These are phyloP conservation scores for Paracentrotus lividus DNA, from an alignment of 53 echinoderm and acorn worm species.

Conservation along the genomic window DNA sequence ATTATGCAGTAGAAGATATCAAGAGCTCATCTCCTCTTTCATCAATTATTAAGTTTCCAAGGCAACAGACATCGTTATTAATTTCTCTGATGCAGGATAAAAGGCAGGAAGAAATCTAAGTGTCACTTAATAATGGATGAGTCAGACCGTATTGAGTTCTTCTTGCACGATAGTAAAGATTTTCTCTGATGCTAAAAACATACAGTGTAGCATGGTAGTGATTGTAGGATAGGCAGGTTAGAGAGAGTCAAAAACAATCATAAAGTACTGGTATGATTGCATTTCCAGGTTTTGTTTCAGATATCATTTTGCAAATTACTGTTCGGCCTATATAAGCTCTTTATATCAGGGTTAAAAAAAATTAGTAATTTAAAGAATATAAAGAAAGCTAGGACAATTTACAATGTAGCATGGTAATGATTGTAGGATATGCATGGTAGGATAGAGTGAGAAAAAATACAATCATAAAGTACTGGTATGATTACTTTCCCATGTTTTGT, in stretches of 20 bases:
- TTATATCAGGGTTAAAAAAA: too few species aligned
- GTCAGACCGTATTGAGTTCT: slow-evolving; percentile 3
- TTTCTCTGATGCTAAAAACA: neutral
- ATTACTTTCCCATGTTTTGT: too few species aligned
- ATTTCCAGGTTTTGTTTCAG: too few species aligned
- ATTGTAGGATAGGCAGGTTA: neutral
- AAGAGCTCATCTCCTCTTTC: neutral
- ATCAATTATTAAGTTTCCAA: slow-evolving; percentile 27
- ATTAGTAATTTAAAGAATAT: too few species aligned
- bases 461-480: too few species aligned
- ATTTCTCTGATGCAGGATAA: neutral
- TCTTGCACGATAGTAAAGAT: neutral
- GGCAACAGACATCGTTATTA: neutral
- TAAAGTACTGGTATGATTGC: too few species aligned
- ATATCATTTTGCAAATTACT: too few species aligned
- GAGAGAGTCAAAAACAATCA: neutral
- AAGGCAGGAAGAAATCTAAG: neutral
- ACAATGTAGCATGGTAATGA: too few species aligned
- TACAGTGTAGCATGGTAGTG: neutral
- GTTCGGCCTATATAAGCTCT: too few species aligned
- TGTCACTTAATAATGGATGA: slow-evolving; percentile 11
- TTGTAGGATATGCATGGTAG: too few species aligned
- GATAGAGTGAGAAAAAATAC: too few species aligned
- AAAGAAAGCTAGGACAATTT: too few species aligned
- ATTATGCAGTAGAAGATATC: neutral